Base-by-base conservation (phyloP, 2,888 invertebrate genomes). In the Dendrolimus houi region DNA sequence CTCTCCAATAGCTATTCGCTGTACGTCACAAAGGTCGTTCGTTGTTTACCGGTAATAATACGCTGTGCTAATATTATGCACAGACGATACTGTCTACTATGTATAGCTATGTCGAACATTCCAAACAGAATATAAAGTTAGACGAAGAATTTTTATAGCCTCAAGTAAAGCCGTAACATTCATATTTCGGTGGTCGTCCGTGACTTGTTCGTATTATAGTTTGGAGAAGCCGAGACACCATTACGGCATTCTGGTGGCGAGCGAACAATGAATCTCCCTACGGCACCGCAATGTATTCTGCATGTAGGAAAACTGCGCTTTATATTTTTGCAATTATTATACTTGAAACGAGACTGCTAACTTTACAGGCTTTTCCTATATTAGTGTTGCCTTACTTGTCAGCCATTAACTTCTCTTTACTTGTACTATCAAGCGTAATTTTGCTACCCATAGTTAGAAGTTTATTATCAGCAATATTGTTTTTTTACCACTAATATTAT, bases 171-270 rank as follows among this genome's bases (percentile, higher is more conserved):
- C 69, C 41, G 41, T 70, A 65, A 70, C 69, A 71, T 71, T 81
- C 72, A 77, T 79, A 79, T 79, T 78, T 70, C 73, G 72, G 68
- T 69, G 71, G 70, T 66, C 64, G 66, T 66, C 63, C 66, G 69
- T 29, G 29, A 29, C 29, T 29, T 29, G 29, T 29, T 29, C 29
- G 47, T 47, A 47, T 12, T 47, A 47, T 47, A 29, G 29, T 29
- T 29, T 47, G 12, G 47, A 47, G 47, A 47, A 29, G 29, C 47
- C 9, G 9, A 47, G 75, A 73, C 74, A 74, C 75, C 76, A 82
- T 82, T 83, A 79, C 70, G 66, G 78, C 76, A 81, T 83, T 84
- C 78, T 76, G 75, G 72, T 71, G 81, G 81, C 82, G 83, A 73
- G 72, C 69, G 67, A 65, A 67, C 77, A 68, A 83, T 86, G 85